Base-by-base conservation (phyloP, 2,113 vertebrate species). In the Colius striatus region DNA sequence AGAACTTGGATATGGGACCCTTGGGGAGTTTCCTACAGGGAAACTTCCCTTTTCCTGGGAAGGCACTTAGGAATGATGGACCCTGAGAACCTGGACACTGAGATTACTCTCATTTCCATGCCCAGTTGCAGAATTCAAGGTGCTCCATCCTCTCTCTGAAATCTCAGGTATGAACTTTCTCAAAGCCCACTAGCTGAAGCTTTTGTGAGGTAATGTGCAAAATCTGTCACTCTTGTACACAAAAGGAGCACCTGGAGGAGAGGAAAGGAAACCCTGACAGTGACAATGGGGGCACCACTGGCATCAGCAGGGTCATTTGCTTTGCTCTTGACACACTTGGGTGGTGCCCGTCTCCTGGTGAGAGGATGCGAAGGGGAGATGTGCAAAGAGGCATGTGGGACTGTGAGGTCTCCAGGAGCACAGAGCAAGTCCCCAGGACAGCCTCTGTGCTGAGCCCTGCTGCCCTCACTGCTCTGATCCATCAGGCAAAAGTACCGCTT, bases 211-310 rank as follows among this genome's bases (percentile, higher is more conserved):
- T 34, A 11, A 68, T 38, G 9, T 22, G 34, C 18, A 48, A 51
- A 66, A 23, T 3, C 6, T 22, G 14, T 8, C 15, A 29, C 30
- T 71, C 41, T 0, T 3, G 3, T 17, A 36, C 30, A 19, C 18
- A 63, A 45, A 30, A 81, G 62, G 19, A 89, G 16, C 16, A 53
- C 20, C 45, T 76, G 20, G 62, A 78, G 62, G 70, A 84, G 45
- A n/a, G n/a, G n/a, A n/a, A n/a, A n/a, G 57, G 34, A 79, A 72
- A 26, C 12, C 8, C 43, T 5, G 1, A 29, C n/a, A 36, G 23
- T 6, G 5, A 36, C 8, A 50, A 57, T 0, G 2, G 36, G 85
- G 50, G 14, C 12, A 36, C 43, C 11, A 10, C 29, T 78, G 65
- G 29, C 78, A 76, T 50, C 50, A 80, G 10, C 36, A 41, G 11